Evolutionary conservation across 2,113 vertebrate species (phyloP), one percentile per base, ranked within the genome.

Genomic region (Lophochroa leadbeateri): DNA sequence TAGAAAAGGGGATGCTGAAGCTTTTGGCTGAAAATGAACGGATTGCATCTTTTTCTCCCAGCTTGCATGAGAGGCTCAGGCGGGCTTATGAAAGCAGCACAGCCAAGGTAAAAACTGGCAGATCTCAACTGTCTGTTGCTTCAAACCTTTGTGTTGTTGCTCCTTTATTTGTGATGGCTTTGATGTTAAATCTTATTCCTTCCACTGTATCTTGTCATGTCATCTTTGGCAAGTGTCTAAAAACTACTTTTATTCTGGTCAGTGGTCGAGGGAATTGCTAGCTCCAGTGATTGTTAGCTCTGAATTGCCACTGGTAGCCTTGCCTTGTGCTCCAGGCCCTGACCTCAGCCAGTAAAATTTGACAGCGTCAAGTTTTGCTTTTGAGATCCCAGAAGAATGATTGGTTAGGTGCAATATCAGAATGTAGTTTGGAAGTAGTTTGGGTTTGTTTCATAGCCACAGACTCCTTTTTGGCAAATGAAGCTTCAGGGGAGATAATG

Each of bases 11-110:
- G 49, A 99, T 98, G 2, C 96, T 99, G 96, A 99, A 99, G 82
- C 98, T 99, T 41, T 98, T 99, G 96, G 98, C 99, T 10, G 99
- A 99, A 97, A 99, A 99, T 18, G 99, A 99, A 84, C 98, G 99
- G 57, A 98, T 99, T 90, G 98, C 97, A 14, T 97, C 97, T 46
- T 99, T 99, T 98, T 99, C 99, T 89, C 98, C 98, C 27, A 76
- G 93, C 53, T 98, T 99, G 90, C 98, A 98, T 50, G 98, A 99
- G 64, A 98, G 96, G 43, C 98, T 99, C 81, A 96, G 95, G 68
- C 97, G 97, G 96, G 99, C 99, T 69, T 99, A 99, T 61, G 98
- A 99, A 94, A 98, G 85, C 97, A 99, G 99, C 95, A 98, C 98
- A 63, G 98, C 99, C 85, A 99, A 99, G 98, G 99, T 99, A 98